Evolutionary conservation across 2,113 vertebrate genomes (phyloP).

Genomic region (Arvicanthis niloticus): DNA sequence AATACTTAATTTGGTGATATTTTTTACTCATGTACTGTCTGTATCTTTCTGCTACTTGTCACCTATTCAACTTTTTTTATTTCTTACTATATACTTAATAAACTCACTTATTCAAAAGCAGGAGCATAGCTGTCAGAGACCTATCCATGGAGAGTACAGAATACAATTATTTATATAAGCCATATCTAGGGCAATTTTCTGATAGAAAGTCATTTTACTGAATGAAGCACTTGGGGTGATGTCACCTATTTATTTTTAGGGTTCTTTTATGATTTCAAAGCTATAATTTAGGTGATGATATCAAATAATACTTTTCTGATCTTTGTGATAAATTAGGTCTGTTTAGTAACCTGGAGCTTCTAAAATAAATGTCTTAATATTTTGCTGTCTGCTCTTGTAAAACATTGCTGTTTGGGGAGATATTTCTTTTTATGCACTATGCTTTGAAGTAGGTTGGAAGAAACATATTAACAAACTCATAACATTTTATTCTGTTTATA

Average conservation of each 20-base stretch:
- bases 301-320: neutral
- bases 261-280: neutral
- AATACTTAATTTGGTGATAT: neutral
- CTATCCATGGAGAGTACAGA: neutral
- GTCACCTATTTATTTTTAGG: neutral
- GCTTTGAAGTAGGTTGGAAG: neutral
- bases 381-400: conserved; percentile 5
- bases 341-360: neutral
- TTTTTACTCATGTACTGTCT: neutral
- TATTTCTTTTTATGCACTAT: neutral
- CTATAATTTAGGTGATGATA: neutral
- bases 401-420: neutral
- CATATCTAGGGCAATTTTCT: neutral
- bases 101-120: neutral
- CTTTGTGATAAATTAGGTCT: conserved; percentile 31
- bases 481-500: neutral
- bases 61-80: neutral
- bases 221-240: neutral
- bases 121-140: neutral
- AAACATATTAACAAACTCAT: neutral
- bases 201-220: neutral
- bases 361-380: conserved; percentile 16
- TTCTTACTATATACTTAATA: neutral
- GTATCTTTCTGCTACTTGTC: no score
- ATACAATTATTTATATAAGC: neutral